Evolutionary conservation across 2,797 vertebrate genomes (phyloP).

Genomic region (Amazona ochrocephala): DNA sequence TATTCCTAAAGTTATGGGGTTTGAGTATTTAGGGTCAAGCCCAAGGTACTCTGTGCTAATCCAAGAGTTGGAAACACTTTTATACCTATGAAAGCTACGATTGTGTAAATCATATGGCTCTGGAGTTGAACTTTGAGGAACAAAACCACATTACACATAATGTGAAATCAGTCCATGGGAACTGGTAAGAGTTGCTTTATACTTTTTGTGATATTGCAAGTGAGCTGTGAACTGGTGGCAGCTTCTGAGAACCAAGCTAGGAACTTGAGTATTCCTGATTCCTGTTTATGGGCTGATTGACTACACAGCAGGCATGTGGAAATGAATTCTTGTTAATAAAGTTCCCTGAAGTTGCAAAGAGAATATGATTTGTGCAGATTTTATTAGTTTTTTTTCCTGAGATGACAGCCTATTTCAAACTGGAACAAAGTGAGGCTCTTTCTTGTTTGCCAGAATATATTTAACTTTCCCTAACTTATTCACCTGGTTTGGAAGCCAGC

Average conservation of each 20-base stretch:
- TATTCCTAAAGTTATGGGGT: neutral
- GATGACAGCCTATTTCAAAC: neutral
- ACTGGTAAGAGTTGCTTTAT: neutral
- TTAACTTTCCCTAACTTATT: conserved; percentile 40
- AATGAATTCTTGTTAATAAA: neutral
- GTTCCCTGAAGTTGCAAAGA: neutral
- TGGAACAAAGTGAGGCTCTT: neutral
- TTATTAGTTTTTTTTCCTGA: neutral
- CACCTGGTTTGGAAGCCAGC: neutral
- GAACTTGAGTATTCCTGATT: neutral
- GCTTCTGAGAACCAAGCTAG: neutral
- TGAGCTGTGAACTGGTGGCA: neutral
- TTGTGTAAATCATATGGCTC: neutral
- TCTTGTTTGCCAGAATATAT: conserved; percentile 7
- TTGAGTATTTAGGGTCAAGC: neutral
- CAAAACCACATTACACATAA: neutral
- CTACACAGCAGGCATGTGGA: neutral
- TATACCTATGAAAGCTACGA: neutral
- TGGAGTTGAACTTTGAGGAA: neutral
- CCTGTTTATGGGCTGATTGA: neutral
- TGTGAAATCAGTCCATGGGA: neutral
- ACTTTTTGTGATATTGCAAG: neutral
- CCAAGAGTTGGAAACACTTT: neutral
- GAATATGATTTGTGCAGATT: neutral
- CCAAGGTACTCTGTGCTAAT: neutral